These are phyloP conservation scores for Poecilobothrus nobilitatus DNA, from an alignment of 2,888 invertebrate species.

Conservation along the genomic window DNA sequence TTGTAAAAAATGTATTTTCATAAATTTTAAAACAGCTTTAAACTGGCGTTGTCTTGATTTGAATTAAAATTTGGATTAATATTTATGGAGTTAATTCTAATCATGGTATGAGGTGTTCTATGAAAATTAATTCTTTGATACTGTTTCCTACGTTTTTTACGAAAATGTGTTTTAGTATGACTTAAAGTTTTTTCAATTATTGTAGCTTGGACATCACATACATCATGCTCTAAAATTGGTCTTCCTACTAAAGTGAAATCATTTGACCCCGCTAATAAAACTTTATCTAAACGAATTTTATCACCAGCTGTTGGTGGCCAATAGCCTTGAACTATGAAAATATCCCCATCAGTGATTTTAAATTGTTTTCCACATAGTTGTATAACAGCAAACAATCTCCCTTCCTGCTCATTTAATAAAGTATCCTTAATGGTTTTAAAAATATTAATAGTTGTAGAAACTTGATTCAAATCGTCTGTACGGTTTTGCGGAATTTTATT, in stretches of 20 bases:
- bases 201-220: constrained; percentile 69
- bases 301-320: constrained; percentile 80
- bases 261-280: constrained; percentile 65
- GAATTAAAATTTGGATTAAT: constrained; percentile 39
- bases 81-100: constrained; percentile 67
- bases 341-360: constrained; percentile 76
- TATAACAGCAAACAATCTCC: constrained; percentile 63
- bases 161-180: constrained; percentile 68
- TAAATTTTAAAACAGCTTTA: background rate
- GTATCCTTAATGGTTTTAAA: constrained; percentile 34
- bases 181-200: constrained; percentile 76
- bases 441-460: constrained; percentile 19
- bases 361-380: constrained; percentile 76
- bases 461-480: no score
- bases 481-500: no score
- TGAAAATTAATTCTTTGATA: constrained; percentile 64
- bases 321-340: constrained; percentile 70
- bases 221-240: constrained; percentile 64
- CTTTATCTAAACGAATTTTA: constrained; percentile 71
- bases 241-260: constrained; percentile 77
- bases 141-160: constrained; percentile 68
- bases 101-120: constrained; percentile 60
- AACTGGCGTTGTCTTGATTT: background rate
- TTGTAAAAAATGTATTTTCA: no score
- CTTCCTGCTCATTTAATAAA: constrained; percentile 30